phyloP scores from a whole-genome alignment of 2,888 invertebrate species.

The Sphinx pinastri region DNA sequence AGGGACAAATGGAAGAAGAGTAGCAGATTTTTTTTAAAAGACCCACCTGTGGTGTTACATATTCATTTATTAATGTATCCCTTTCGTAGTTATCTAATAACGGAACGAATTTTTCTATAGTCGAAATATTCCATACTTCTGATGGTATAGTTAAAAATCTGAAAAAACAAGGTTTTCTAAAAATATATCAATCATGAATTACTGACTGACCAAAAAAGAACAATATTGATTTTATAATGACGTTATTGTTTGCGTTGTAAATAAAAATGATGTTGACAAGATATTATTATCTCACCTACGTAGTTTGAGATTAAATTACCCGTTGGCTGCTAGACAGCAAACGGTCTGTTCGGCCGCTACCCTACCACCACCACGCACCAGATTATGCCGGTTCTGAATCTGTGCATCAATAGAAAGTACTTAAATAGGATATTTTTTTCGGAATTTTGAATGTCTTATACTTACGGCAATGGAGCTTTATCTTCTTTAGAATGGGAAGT shows the following conservation, averaged over 20 bases:
- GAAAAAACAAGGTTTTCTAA: constrained; percentile 42
- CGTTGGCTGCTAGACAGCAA: too few relatives aligned
- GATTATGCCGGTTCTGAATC: too few relatives aligned
- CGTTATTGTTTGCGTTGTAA: constrained; percentile 79
- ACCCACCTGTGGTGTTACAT: constrained; percentile 86
- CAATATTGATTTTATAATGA: constrained; percentile 72
- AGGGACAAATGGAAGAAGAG: not conserved
- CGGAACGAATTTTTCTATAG: constrained; percentile 88
- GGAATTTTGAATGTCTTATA: constrained; percentile 32
- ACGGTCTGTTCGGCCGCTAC: too few relatives aligned
- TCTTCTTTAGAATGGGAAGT: constrained; percentile 87
- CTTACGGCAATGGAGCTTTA: constrained; percentile 91
- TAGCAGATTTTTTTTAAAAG: not conserved
- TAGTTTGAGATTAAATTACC: not conserved
- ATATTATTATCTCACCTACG: not conserved
- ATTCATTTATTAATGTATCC: constrained; percentile 88
- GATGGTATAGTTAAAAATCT: constrained; percentile 88
- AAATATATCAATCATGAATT: constrained; percentile 30
- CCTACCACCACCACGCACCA: too few relatives aligned
- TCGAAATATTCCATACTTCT: constrained; percentile 86
- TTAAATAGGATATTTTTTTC: not conserved
- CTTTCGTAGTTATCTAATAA: constrained; percentile 95
- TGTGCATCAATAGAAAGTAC: too few relatives aligned
- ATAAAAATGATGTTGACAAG: not conserved
- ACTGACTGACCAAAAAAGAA: not conserved